Conservation (phyloP, 53 echinoderm and acorn worm species). For the Henricia sp. region DNA sequence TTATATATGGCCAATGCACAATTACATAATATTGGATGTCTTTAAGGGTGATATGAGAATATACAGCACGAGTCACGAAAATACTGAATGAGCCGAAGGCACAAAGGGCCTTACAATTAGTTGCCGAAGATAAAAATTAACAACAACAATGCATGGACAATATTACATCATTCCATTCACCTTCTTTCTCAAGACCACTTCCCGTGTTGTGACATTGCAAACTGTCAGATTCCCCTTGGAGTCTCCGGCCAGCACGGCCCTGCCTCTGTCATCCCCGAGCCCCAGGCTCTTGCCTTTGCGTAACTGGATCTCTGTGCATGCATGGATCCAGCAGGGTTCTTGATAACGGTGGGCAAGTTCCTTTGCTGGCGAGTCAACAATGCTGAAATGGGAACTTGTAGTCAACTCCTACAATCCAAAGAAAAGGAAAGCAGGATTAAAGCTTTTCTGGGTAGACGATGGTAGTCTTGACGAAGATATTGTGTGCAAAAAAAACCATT, state of each 20-base stretch:
- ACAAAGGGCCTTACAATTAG: too few species aligned
- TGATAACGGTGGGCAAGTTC: slow-evolving; percentile 14
- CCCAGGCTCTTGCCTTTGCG: slow-evolving; percentile 6
- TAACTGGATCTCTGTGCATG: slow-evolving; percentile 21
- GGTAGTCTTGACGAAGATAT: not conserved
- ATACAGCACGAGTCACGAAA: too few species aligned
- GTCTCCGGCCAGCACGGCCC: slow-evolving; percentile 18
- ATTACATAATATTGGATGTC: too few species aligned
- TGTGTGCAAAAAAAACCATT: not conserved
- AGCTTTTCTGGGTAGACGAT: not conserved
- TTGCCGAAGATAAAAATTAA: too few species aligned
- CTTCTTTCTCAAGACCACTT: slow-evolving; percentile 45
- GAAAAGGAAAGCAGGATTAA: not conserved
- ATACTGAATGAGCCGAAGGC: too few species aligned
- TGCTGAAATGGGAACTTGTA: not conserved
- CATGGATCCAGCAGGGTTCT: slow-evolving; percentile 45
- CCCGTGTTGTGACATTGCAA: slow-evolving; percentile 6
- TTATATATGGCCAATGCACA: not conserved
- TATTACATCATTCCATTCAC: too few species aligned
- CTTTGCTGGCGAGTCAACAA: slow-evolving; percentile 1
- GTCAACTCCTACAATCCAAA: slow-evolving; percentile 23
- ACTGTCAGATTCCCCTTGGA: slow-evolving; percentile 50
- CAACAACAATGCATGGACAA: not conserved
- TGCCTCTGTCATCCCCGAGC: slow-evolving; percentile 13
- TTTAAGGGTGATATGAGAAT: too few species aligned